A percentile compares a stretch with the other conserved stretches of the same genome.
Evolutionary conservation across 2,888 invertebrate genomes (phyloP).

Genomic region (Callimorpha dominula): DNA sequence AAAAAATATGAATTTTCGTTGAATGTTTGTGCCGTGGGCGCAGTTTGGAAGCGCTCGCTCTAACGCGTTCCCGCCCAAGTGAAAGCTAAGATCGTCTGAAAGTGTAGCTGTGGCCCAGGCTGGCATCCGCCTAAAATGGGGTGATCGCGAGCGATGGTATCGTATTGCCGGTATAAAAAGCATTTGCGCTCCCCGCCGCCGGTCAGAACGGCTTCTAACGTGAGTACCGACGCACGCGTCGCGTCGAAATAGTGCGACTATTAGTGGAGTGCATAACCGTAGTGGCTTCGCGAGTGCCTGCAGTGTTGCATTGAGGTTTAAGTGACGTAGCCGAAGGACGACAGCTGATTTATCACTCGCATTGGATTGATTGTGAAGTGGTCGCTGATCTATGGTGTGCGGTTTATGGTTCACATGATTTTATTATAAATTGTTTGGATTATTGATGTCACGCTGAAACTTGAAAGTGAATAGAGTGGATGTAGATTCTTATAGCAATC

Average conservation of each 20-base stretch:
- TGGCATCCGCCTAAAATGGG: conserved; percentile 86
- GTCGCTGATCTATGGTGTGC: conserved; percentile 64
- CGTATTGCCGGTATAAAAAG: conserved; percentile 94
- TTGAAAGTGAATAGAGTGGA: conserved; percentile 33
- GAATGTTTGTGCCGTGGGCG: conserved; percentile 14
- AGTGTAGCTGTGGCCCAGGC: conserved; percentile 76
- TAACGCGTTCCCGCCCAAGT: conserved; percentile 71
- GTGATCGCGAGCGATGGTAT: conserved; percentile 87
- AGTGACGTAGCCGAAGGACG: conserved; percentile 68
- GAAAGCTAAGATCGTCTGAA: conserved; percentile 85
- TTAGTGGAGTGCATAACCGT: conserved; percentile 72
- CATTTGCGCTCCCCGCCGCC: conserved; percentile 89
- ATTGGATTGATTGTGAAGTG: conserved; percentile 82
- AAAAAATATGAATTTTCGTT: conserved; percentile 6
- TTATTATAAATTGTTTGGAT: conserved; percentile 49
- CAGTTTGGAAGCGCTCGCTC: conserved; percentile 43
- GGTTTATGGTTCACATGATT: conserved; percentile 64
- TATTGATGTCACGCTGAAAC: conserved; percentile 44
- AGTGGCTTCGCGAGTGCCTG: conserved; percentile 62
- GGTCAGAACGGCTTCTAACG: conserved; percentile 99
- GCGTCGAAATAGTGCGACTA: conserved; percentile 60
- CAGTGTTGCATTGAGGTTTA: conserved; percentile 49
- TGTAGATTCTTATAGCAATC: conserved; percentile 26
- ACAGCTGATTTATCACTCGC: conserved; percentile 73
- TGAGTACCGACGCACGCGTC: conserved; percentile 89